A percentile compares a stretch with the other conserved stretches of the same genome.
Conservation (phyloP, 2,888 invertebrate species). For the Hipparchia semele region DNA sequence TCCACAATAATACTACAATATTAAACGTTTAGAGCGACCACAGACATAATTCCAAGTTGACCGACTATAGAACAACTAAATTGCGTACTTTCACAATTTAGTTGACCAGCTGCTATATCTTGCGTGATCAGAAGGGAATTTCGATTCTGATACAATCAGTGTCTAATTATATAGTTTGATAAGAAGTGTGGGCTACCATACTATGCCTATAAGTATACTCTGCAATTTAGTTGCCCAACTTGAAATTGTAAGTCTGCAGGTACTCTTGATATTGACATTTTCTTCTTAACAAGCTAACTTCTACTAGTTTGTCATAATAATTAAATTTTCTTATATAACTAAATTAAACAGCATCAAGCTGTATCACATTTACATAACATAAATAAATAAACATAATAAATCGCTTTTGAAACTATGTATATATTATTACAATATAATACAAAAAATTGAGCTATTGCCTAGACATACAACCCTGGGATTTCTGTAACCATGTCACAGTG, state of each 20-base stretch:
- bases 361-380: conserved; percentile 70
- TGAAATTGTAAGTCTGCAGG: no score
- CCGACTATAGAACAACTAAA: no score
- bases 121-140: no score
- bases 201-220: no score
- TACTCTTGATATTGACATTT: conserved; percentile 60
- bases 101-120: no score
- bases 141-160: no score
- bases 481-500: conserved; percentile 73
- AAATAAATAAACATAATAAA: conserved; percentile 57
- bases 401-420: conserved; percentile 54
- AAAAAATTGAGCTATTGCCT: conserved; percentile 77
- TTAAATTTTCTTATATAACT: conserved; percentile 64
- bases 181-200: no score
- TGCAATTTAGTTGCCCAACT: no score
- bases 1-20: conserved; percentile 63
- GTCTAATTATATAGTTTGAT: no score
- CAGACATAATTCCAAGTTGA: no score
- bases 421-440: conserved; percentile 61
- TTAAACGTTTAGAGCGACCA: conserved; percentile 44
- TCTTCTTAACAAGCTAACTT: conserved; percentile 61
- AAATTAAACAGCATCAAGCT: conserved; percentile 73
- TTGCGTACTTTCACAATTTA: no score
- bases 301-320: conserved; percentile 58
- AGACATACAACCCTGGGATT: conserved; percentile 79